A percentile compares a stretch with the other conserved stretches of the same genome.
phyloP scores from a whole-genome alignment of 2,113 vertebrate species.

The Xiphophorus couchianus region DNA sequence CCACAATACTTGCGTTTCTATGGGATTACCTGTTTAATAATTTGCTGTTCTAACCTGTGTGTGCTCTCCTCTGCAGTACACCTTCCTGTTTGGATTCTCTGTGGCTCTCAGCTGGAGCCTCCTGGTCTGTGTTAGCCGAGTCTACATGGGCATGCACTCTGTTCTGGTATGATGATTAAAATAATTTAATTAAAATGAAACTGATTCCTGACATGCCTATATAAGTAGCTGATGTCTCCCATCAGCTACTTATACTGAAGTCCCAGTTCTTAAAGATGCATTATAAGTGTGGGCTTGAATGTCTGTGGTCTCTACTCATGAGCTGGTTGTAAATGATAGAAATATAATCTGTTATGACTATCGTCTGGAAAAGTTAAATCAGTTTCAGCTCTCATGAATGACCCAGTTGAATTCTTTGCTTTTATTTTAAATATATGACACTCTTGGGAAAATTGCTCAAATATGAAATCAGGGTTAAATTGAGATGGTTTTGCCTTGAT shows the following conservation, averaged over 20 bases:
- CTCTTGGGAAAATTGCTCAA: background rate
- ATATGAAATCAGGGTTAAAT: background rate
- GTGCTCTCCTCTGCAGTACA: conserved; percentile 81
- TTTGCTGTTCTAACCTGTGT: background rate
- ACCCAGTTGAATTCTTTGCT: background rate
- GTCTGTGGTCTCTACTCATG: too few species aligned
- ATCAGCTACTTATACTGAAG: too few species aligned
- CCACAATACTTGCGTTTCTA: background rate
- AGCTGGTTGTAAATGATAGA: too few species aligned
- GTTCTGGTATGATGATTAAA: conserved; percentile 87
- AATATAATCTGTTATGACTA: too few species aligned
- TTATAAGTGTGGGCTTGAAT: too few species aligned
- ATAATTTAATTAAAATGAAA: background rate
- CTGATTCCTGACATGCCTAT: background rate
- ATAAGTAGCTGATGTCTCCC: too few species aligned
- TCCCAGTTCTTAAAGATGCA: too few species aligned
- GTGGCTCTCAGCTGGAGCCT: conserved; percentile 90
- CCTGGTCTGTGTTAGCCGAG: conserved; percentile 94
- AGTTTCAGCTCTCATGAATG: background rate
- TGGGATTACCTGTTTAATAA: background rate
- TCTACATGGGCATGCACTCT: conserved; percentile 99
- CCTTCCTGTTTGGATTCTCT: conserved; percentile 87
- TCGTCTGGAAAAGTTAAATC: background rate
- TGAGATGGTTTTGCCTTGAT: background rate
- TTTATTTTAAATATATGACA: background rate